Percentiles rank a stretch among this genome's conserved stretches.
These are phyloP conservation scores for Collichthys lucidus DNA, from an alignment of 2,113 vertebrate genomes.

Conservation along the genomic window DNA sequence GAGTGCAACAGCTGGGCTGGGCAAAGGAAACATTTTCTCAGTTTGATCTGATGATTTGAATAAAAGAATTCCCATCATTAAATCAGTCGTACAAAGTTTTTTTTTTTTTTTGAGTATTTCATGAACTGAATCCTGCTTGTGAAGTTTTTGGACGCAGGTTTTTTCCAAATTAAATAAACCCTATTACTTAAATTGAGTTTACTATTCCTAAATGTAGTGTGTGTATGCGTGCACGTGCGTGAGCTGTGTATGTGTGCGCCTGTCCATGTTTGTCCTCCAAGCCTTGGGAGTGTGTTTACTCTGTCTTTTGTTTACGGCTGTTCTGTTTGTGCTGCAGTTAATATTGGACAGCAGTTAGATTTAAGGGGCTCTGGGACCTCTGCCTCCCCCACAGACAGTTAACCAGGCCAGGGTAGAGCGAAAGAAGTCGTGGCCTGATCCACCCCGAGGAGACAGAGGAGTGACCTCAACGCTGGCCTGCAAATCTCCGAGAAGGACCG, in stretches of 20 bases:
- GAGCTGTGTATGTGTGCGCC: background rate
- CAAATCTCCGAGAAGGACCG: conserved; percentile 38
- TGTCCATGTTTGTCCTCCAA: conserved; percentile 49
- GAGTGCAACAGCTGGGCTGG: conserved; percentile 28
- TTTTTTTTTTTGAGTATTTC: background rate
- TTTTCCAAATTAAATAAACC: background rate
- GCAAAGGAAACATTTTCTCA: background rate
- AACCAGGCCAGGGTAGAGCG: conserved; percentile 26
- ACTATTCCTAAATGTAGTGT: background rate
- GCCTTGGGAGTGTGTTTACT: conserved; percentile 74
- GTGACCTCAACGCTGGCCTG: conserved; percentile 54
- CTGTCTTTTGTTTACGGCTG: conserved; percentile 74
- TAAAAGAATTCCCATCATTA: background rate
- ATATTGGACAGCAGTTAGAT: conserved; percentile 77
- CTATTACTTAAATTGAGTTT: background rate
- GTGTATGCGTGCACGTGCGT: background rate
- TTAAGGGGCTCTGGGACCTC: conserved; percentile 54
- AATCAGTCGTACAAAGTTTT: background rate
- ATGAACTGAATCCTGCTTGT: background rate
- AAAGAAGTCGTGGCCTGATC: conserved; percentile 42
- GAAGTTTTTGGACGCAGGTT: background rate
- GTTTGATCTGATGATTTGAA: background rate
- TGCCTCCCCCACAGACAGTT: conserved; percentile 42
- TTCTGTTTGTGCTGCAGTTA: conserved; percentile 78
- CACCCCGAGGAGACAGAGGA: conserved; percentile 33